phyloP scores from a whole-genome alignment of 2,888 invertebrate genomes.

The Proisotoma minuta region DNA sequence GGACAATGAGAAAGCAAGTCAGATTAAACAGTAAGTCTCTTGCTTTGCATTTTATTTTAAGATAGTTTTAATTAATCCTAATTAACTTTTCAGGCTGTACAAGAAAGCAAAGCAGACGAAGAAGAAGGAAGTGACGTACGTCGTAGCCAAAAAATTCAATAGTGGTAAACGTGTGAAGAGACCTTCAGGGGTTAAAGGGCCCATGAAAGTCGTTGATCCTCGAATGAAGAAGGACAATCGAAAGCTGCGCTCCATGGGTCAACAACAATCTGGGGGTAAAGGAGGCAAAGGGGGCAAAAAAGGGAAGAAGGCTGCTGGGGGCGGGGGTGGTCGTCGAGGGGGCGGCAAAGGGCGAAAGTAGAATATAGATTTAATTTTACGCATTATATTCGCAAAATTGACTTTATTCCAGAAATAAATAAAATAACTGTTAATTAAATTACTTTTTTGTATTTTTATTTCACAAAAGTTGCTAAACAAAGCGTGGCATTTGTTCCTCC shows the following conservation, averaged over 20 bases:
- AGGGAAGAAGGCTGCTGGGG: background rate
- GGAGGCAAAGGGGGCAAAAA: slow-evolving; percentile 12
- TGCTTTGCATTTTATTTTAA: background rate
- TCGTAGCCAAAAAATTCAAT: slow-evolving; percentile 84
- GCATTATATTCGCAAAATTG: background rate
- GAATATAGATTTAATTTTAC: background rate
- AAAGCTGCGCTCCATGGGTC: slow-evolving; percentile 46
- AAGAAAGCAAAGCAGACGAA: slow-evolving; percentile 80
- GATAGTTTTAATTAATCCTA: background rate
- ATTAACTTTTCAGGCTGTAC: slow-evolving; percentile 65
- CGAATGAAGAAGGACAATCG: slow-evolving; percentile 86
- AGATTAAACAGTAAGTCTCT: slow-evolving; percentile 72
- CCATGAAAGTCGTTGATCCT: slow-evolving; percentile 90
- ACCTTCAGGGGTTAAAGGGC: slow-evolving; percentile 84
- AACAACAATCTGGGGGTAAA: slow-evolving; percentile 26
- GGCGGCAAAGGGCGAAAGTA: slow-evolving; percentile 48
- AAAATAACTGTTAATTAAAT: background rate
- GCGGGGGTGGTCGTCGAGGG: too few relatives aligned
- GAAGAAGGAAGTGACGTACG: slow-evolving; percentile 85
- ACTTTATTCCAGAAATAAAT: slow-evolving; percentile 4
- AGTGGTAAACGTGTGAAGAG: slow-evolving; percentile 70
- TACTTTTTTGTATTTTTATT: background rate
- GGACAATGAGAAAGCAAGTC: slow-evolving; percentile 87
- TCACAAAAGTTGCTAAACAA: slow-evolving; percentile 58
- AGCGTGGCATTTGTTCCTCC: slow-evolving; percentile 95